Conservation (phyloP, 2,797 vertebrate genomes). For the Brachymystax lenok region DNA sequence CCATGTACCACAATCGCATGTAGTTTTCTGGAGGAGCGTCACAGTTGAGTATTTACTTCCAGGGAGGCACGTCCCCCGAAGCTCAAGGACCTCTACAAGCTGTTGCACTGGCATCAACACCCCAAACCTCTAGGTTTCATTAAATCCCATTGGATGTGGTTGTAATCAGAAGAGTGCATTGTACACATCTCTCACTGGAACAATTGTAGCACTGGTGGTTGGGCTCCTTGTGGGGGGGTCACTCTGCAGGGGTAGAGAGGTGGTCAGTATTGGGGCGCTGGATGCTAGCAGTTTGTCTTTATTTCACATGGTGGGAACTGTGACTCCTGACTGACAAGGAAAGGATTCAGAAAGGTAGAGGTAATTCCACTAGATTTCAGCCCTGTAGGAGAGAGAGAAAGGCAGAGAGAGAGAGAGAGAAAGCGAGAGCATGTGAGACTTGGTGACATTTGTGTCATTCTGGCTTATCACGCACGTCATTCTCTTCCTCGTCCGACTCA, state of each 20-base stretch:
- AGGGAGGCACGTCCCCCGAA: not conserved
- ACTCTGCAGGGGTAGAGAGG: not conserved
- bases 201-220: not conserved
- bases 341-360: not conserved
- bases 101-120: not conserved
- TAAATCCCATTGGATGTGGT: not conserved
- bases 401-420: conserved; percentile 32
- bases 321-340: not conserved
- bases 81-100: not conserved
- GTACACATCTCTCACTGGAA: not conserved
- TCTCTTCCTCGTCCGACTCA: conserved; percentile 64
- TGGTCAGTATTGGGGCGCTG: not conserved
- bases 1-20: not conserved
- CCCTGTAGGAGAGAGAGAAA: not conserved
- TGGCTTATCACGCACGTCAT: conserved; percentile 69
- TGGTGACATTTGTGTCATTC: conserved; percentile 76
- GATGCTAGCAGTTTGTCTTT: not conserved
- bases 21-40: conserved; percentile 30
- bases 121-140: not conserved
- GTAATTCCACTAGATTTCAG: not conserved
- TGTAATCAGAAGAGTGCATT: not conserved
- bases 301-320: not conserved
- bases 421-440: conserved; percentile 62
- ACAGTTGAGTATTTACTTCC: not conserved
- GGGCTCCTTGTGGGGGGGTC: not conserved